Conservation (phyloP, 1,140 invertebrate genomes). For the Euura lappo region DNA sequence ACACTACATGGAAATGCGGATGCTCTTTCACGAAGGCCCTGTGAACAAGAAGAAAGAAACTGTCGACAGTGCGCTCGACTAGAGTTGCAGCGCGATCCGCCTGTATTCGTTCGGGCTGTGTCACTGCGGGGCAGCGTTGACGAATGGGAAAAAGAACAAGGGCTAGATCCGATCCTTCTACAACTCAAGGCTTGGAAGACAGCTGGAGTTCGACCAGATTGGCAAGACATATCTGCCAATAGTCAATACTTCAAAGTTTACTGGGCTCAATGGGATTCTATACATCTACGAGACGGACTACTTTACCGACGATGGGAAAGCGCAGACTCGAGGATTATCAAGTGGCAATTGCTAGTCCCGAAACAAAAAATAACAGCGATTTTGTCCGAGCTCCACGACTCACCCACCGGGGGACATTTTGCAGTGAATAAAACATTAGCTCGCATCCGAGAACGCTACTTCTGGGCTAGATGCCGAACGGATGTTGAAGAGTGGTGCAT, state of each 20-base stretch:
- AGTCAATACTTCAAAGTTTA: background rate
- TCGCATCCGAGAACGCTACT: constrained; percentile 13
- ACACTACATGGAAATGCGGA: background rate
- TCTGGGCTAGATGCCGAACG: background rate
- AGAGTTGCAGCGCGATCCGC: background rate
- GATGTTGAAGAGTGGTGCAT: constrained; percentile 8
- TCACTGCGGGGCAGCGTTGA: too few relatives aligned
- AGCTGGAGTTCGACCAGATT: background rate
- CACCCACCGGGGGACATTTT: too few relatives aligned
- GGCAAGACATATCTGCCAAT: background rate
- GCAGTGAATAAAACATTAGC: background rate
- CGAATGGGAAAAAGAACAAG: too few relatives aligned
- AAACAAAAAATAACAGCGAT: background rate
- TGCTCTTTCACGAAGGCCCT: background rate
- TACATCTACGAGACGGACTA: background rate
- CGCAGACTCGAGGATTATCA: background rate
- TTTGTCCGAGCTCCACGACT: background rate
- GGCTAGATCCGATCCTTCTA: too few relatives aligned
- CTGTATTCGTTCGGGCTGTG: too few relatives aligned
- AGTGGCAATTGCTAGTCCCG: background rate
- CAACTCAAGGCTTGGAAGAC: too few relatives aligned
- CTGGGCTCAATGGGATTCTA: background rate
- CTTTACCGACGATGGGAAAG: background rate
- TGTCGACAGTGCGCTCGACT: background rate
- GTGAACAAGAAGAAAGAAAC: background rate